Conservation (phyloP, 2,113 vertebrate genomes). For the Phaethon lepturus region DNA sequence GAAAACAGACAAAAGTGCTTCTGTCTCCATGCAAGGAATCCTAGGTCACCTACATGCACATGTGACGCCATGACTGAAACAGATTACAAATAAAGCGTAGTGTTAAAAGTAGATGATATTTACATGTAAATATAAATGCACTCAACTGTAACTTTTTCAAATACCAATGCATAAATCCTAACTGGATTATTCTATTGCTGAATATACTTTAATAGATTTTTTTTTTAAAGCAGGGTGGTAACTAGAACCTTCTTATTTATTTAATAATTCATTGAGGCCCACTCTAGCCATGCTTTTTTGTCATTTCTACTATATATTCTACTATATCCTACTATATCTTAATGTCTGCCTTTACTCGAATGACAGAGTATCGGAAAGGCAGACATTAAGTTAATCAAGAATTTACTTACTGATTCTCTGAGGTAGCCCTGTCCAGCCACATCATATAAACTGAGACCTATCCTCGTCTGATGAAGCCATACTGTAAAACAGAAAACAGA, state of each 20-base stretch:
- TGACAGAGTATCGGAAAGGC: background rate
- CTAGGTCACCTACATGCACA: background rate
- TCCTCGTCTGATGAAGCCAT: slow-evolving; percentile 97
- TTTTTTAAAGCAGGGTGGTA: background rate
- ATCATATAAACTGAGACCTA: slow-evolving; percentile 96
- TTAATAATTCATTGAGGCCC: background rate
- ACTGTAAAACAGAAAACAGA: slow-evolving; percentile 74
- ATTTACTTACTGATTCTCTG: slow-evolving; percentile 90
- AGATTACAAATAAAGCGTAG: background rate
- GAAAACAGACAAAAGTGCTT: background rate
- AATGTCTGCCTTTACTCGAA: too few species aligned
- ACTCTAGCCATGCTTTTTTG: background rate
- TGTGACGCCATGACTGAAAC: too few species aligned
- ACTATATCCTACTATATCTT: too few species aligned
- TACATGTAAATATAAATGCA: background rate
- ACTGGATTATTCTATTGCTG: background rate
- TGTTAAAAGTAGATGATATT: background rate
- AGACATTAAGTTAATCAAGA: background rate
- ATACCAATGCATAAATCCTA: background rate
- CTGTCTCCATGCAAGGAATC: background rate
- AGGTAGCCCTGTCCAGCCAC: slow-evolving; percentile 97
- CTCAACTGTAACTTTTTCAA: background rate
- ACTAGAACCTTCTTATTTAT: background rate
- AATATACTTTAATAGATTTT: background rate
- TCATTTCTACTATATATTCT: background rate